Evolutionary conservation across 2,888 invertebrate species (phyloP).

Genomic region (Seira ritae): DNA sequence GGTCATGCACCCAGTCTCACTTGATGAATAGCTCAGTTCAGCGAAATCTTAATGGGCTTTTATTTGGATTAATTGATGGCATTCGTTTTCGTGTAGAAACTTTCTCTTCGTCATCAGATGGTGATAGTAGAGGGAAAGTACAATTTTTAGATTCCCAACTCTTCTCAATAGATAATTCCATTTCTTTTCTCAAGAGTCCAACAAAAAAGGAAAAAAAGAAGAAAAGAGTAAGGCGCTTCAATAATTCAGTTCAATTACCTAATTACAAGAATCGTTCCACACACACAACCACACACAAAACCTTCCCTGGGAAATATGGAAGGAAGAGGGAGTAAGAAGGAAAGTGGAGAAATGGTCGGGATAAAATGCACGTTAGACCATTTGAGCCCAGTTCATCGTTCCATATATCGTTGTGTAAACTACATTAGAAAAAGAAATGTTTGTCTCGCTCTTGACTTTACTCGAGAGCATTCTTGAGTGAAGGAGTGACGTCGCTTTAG

Average conservation of each 20-base stretch:
- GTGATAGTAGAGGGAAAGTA: neutral
- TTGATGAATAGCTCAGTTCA: neutral
- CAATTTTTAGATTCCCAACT: neutral
- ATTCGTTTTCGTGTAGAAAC: neutral
- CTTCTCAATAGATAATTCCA: conserved; percentile 3
- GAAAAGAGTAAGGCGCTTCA: conserved; percentile 28
- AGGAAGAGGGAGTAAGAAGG: conserved; percentile 1
- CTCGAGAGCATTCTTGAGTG: conserved; percentile 29
- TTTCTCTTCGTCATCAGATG: neutral
- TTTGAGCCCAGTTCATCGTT: too few species aligned
- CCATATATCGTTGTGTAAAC: too few species aligned
- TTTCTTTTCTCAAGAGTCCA: conserved; percentile 7
- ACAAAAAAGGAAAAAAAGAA: neutral
- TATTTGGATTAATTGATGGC: conserved; percentile 37
- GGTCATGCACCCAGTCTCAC: neutral
- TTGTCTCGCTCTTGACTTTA: conserved; percentile 15
- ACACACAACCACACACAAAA: conserved; percentile 17
- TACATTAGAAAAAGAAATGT: neutral
- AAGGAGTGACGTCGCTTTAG: conserved; percentile 29
- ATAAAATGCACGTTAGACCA: too few species aligned
- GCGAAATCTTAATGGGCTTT: conserved; percentile 23
- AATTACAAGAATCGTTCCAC: conserved; percentile 51
- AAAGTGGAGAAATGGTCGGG: too few species aligned
- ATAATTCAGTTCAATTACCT: conserved; percentile 62
- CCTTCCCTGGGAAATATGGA: conserved; percentile 28